Percentiles rank a stretch among this genome's conserved stretches.
These are phyloP conservation scores for Melopsittacus undulatus DNA, from an alignment of 2,797 vertebrate species.

Conservation along the genomic window DNA sequence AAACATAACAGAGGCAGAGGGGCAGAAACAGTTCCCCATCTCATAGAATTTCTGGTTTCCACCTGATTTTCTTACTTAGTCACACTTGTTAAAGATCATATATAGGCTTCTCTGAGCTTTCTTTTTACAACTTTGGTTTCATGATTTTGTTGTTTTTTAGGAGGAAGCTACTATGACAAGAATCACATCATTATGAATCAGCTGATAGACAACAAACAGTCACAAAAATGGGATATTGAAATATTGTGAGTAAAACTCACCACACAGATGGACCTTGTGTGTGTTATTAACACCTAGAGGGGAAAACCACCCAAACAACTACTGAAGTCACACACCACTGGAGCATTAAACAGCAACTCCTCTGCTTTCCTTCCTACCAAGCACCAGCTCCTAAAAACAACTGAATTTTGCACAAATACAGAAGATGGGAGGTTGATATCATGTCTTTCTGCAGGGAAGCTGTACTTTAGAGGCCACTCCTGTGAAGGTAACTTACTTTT, in stretches of 20 bases:
- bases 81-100: background rate
- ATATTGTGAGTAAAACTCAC: constrained; percentile 72
- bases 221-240: constrained; percentile 86
- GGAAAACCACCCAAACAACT: background rate
- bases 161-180: constrained; percentile 82
- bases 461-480: background rate
- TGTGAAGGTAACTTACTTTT: background rate
- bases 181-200: constrained; percentile 82
- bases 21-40: background rate
- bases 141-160: constrained; percentile 69
- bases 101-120: background rate
- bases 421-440: background rate
- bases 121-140: background rate
- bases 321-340: constrained; percentile 59
- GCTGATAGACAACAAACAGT: constrained; percentile 57
- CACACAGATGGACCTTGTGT: background rate
- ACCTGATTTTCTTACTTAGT: background rate
- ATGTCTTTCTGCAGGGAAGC: background rate
- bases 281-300: background rate
- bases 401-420: background rate
- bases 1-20: background rate
- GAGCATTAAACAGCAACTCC: constrained; percentile 9
- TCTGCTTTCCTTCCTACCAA: background rate
- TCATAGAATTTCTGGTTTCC: background rate
- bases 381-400: background rate